Evolutionary conservation across 2,888 invertebrate species (phyloP), one percentile per base, ranked within the genome.

Genomic region (Drosophila birchii): DNA sequence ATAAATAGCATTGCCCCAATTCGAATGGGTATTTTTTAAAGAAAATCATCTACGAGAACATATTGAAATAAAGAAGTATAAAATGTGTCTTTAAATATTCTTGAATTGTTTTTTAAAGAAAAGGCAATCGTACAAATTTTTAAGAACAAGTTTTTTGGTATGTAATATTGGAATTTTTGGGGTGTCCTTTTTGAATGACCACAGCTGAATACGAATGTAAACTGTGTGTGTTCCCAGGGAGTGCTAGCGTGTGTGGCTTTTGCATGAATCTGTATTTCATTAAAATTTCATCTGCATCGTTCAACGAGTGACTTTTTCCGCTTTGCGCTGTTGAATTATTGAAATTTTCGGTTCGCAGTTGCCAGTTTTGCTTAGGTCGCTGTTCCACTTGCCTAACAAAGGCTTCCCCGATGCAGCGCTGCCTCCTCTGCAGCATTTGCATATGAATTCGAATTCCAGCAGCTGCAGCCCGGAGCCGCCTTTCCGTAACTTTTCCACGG

Each of bases 201-300:
- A 9, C 26, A 43, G 26, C 49, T 56, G 60, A 55, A n/a, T 54
- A 49, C 49, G 56, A 45, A 23, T 67, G 44, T 58, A 16, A 47
- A 5, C 56, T 56, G 47, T 23, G 34, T 62, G 59, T 55, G 44
- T 45, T 12, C 39, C 54, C 16, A 47, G 51, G 67, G 59, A 72
- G 59, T 70, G 58, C 67, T 56, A 56, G 61, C 66, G 66, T 80
- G 69, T 74, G 73, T 61, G 66, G 74, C 38, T 72, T 70, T 66
- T 78, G 66, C 78, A 81, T 86, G 84, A 81, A 85, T 89, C 88
- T 85, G 89, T 86, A 85, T 86, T 88, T 83, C 89, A 88, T 89
- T 86, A 88, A 89, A 89, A 85, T 85, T 89, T 88, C 86, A 88
- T 88, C 87, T 77, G 86, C 87, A 84, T 84, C 88, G 87, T 83